phyloP scores from a whole-genome alignment of 2,113 vertebrate species.

The Corythaeola cristata region DNA sequence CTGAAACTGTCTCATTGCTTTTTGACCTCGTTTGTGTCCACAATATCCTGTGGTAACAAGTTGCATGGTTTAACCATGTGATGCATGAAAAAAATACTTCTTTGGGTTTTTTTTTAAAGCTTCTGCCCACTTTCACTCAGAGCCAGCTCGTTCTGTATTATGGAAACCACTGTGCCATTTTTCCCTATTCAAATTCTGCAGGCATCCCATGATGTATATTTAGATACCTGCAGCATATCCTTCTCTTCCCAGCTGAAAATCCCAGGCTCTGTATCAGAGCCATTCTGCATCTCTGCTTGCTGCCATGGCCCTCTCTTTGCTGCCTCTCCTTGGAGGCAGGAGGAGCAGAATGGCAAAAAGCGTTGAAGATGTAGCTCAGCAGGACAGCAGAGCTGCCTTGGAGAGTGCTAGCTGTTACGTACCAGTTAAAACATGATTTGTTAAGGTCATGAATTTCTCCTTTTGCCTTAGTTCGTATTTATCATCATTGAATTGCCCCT shows the following conservation, averaged over 20 bases:
- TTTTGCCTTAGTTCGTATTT: neutral
- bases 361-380: neutral
- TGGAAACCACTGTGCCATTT: neutral
- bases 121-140: neutral
- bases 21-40: neutral
- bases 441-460: neutral
- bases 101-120: neutral
- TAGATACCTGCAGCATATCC: neutral
- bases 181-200: neutral
- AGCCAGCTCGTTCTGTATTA: rapidly evolving
- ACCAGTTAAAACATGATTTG: no score
- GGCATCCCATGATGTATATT: neutral
- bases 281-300: neutral
- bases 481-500: neutral
- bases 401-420: neutral
- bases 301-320: neutral
- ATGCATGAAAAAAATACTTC: neutral
- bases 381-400: neutral
- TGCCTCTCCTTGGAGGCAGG: neutral
- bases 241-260: neutral
- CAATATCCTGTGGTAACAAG: neutral
- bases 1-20: neutral
- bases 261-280: neutral
- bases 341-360: neutral
- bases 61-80: neutral